phyloP scores from a whole-genome alignment of 2,113 vertebrate genomes.

The Pseudonaja textilis region DNA sequence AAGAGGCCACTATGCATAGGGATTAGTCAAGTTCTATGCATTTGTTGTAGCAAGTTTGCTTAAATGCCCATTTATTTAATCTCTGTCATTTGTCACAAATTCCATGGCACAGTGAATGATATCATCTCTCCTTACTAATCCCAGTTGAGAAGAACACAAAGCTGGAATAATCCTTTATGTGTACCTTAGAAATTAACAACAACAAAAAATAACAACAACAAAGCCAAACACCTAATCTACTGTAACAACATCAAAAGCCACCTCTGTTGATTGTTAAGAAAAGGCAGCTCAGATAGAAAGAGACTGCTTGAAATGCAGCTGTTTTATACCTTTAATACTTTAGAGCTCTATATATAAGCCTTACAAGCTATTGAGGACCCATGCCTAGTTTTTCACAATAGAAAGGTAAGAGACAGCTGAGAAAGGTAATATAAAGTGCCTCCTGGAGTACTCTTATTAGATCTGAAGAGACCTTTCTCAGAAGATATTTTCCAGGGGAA shows the following conservation, averaged over 20 bases:
- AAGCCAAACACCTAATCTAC: not conserved
- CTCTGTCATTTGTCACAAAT: constrained; percentile 8
- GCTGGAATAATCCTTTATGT: not conserved
- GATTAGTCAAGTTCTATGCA: not conserved
- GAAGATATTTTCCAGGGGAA: not conserved
- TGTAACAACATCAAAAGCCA: not conserved
- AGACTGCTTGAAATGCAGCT: not conserved
- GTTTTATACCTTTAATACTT: not conserved
- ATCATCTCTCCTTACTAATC: not conserved
- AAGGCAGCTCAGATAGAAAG: not conserved
- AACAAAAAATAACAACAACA: not conserved
- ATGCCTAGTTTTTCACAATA: not conserved
- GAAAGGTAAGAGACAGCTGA: not conserved
- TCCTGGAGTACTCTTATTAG: not conserved
- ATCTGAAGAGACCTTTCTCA: not conserved
- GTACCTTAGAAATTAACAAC: not conserved
- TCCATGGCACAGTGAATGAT: not conserved
- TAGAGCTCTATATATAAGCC: not conserved
- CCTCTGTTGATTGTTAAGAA: constrained; percentile 1
- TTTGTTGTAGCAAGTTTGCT: not conserved
- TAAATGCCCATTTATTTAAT: not conserved
- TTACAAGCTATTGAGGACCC: not conserved
- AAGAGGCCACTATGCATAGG: fast-evolving
- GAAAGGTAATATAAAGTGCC: not conserved
- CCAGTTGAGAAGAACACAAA: constrained; percentile 2